Percentiles rank a stretch among this genome's conserved stretches.
Conservation (phyloP, 2,113 vertebrate genomes). For the Prietella phreatophila region DNA sequence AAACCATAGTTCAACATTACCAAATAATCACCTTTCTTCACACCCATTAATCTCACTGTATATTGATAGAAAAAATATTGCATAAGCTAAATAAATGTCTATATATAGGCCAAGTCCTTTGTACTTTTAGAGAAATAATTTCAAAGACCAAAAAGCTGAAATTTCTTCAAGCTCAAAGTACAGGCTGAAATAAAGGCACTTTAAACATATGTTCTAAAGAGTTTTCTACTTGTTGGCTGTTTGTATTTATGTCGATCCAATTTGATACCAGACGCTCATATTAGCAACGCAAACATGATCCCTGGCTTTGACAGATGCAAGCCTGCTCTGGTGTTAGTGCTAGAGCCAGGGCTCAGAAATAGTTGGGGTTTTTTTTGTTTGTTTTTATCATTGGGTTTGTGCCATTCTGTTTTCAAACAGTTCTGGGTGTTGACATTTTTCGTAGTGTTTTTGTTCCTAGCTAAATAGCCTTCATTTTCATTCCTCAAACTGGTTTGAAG, state of each 20-base stretch:
- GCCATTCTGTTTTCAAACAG: neutral
- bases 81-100: neutral
- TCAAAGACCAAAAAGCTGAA: neutral
- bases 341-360: neutral
- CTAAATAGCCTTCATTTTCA: neutral
- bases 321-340: neutral
- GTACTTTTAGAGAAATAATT: neutral
- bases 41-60: neutral
- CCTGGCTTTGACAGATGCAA: constrained; percentile 3
- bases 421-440: neutral
- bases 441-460: neutral
- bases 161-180: neutral
- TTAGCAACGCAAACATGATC: neutral
- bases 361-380: too few species aligned
- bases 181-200: constrained; percentile 34
- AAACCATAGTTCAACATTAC: neutral
- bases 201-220: neutral
- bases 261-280: neutral
- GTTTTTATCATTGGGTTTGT: neutral
- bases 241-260: neutral
- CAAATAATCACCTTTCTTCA: neutral
- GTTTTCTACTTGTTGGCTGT: neutral
- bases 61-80: too few species aligned
- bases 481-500: neutral
- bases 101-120: neutral